These are phyloP conservation scores for Icerya purchasi DNA, from an alignment of 2,888 invertebrate species.

Conservation along the genomic window DNA sequence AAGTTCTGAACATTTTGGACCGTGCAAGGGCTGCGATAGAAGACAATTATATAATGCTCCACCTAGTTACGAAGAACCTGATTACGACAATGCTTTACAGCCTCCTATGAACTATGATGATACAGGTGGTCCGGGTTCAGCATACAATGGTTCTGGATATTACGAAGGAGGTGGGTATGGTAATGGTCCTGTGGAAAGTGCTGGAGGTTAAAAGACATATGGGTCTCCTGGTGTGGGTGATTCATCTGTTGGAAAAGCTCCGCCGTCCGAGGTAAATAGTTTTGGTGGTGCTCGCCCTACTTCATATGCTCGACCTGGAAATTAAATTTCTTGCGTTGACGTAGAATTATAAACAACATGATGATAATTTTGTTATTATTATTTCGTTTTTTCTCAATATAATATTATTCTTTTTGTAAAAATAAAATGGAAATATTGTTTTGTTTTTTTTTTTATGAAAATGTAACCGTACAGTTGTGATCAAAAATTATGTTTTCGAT, in stretches of 20 bases:
- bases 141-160: slow-evolving; percentile 16
- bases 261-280: slow-evolving; percentile 1
- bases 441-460: too few relatives aligned
- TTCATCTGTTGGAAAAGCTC: slow-evolving; percentile 1
- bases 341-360: too few relatives aligned
- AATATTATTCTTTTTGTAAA: too few relatives aligned
- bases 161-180: slow-evolving; percentile 15
- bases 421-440: too few relatives aligned
- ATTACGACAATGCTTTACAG: slow-evolving; percentile 2
- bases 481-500: too few relatives aligned
- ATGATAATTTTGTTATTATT: too few relatives aligned
- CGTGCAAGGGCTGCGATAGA: slow-evolving; percentile 64
- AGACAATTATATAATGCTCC: slow-evolving; percentile 33
- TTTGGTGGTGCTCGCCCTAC: slow-evolving; percentile 8
- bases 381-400: too few relatives aligned
- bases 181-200: slow-evolving; percentile 9
- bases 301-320: slow-evolving; percentile 4
- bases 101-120: slow-evolving; percentile 6
- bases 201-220: slow-evolving; percentile 7
- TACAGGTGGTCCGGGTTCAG: slow-evolving; percentile 12
- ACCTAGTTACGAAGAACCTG: slow-evolving; percentile 14
- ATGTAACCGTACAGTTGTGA: too few relatives aligned
- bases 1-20: slow-evolving; percentile 65
- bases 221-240: background rate
- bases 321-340: too few relatives aligned